A percentile compares a stretch with the other conserved stretches of the same genome.
Conservation (phyloP, 2,797 vertebrate genomes). For the Pseudochirops corinnae region DNA sequence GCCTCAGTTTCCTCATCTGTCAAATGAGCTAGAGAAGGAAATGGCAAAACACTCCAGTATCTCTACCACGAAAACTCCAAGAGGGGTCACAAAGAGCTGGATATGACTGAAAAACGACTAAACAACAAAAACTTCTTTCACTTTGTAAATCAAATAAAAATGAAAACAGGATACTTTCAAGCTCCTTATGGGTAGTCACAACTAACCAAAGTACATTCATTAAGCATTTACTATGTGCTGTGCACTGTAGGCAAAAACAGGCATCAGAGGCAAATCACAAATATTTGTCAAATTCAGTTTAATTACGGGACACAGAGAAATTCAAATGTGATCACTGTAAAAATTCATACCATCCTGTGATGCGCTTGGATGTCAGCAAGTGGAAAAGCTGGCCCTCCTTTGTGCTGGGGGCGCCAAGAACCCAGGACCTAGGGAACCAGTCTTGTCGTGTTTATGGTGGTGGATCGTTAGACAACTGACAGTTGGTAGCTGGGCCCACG, state of each 20-base stretch:
- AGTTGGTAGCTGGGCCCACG: neutral
- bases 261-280: neutral
- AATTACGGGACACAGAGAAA: slow-evolving; percentile 33
- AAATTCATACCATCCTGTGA: slow-evolving; percentile 34
- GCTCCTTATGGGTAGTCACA: neutral
- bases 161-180: neutral
- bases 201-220: neutral
- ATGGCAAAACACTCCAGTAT: neutral
- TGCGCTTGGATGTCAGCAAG: slow-evolving; percentile 43
- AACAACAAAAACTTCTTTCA: neutral
- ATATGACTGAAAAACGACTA: neutral
- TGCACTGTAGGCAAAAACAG: neutral
- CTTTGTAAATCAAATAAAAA: neutral
- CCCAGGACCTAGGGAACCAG: neutral
- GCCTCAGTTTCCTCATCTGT: neutral
- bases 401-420: neutral
- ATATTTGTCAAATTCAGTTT: neutral
- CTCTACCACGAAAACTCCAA: neutral
- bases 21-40: neutral
- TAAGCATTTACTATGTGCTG: neutral
- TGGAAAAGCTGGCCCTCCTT: neutral
- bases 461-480: neutral
- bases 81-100: neutral
- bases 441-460: neutral
- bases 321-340: slow-evolving; percentile 34